A percentile compares a stretch with the other conserved stretches of the same genome.
phyloP scores from a whole-genome alignment of 1,140 invertebrate species.

The Panagrolaimus sp. region DNA sequence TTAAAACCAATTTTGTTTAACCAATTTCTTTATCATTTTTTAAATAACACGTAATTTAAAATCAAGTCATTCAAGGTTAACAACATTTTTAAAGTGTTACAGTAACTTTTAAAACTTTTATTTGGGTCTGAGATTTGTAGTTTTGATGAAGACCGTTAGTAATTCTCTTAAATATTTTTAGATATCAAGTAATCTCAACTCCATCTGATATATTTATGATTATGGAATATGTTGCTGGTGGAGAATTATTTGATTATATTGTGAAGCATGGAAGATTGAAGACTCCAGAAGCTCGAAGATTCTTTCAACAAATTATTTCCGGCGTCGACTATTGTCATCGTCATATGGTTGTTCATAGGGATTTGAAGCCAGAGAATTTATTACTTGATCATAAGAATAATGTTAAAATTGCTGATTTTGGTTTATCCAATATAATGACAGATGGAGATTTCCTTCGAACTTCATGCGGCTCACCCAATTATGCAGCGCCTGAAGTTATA shows the following conservation, averaged over 20 bases:
- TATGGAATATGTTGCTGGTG: slow-evolving; percentile 99
- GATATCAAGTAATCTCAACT: slow-evolving; percentile 90
- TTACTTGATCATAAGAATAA: slow-evolving; percentile 91
- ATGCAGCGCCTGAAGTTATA: slow-evolving; percentile 98
- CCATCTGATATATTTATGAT: slow-evolving; percentile 99
- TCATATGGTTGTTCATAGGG: slow-evolving; percentile 93
- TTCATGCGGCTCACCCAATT: slow-evolving; percentile 97
- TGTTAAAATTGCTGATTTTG: slow-evolving; percentile 99
- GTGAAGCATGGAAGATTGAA: slow-evolving; percentile 95
- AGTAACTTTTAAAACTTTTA: too few species aligned
- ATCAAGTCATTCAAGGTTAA: too few species aligned
- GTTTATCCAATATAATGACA: slow-evolving; percentile 99
- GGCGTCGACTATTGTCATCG: slow-evolving; percentile 98
- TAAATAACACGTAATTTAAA: too few species aligned
- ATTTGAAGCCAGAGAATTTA: slow-evolving; percentile 87
- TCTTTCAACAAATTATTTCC: slow-evolving; percentile 99
- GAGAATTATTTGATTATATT: slow-evolving; percentile 98
- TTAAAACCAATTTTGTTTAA: background rate
- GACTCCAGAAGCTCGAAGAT: slow-evolving; percentile 83
- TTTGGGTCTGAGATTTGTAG: too few species aligned
- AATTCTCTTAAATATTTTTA: slow-evolving; percentile 49
- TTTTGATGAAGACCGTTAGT: slow-evolving; percentile 11
- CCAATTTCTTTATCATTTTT: background rate
- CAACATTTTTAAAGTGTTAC: too few species aligned
- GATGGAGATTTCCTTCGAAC: slow-evolving; percentile 97